Evolutionary conservation across 2,113 vertebrate genomes (phyloP).

Genomic region (Oceanodroma tethys): DNA sequence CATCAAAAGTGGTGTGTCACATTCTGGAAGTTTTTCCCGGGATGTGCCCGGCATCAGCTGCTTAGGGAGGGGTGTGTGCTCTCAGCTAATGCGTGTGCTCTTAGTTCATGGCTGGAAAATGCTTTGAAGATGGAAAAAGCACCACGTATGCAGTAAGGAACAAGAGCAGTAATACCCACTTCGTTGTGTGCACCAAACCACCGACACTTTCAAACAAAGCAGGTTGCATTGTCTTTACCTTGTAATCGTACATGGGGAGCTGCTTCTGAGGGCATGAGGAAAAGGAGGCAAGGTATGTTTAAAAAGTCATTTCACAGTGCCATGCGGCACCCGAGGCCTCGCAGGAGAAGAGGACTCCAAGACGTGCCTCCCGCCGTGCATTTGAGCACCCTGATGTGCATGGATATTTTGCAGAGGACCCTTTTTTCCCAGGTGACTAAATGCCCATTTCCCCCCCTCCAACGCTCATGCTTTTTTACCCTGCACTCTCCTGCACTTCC

Average conservation of each 20-base stretch:
- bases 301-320: neutral
- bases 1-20: constrained; percentile 45
- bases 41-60: neutral
- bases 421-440: accelerated
- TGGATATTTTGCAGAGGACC: accelerated
- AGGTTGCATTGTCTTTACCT: constrained; percentile 24
- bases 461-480: accelerated
- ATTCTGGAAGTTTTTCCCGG: constrained; percentile 8
- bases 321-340: neutral
- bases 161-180: neutral
- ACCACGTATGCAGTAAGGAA: neutral
- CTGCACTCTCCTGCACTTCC: neutral
- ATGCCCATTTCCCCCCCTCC: neutral
- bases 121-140: constrained; percentile 44
- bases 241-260: neutral
- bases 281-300: constrained; percentile 21
- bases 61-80: neutral
- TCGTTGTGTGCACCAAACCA: neutral
- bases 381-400: neutral
- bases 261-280: constrained; percentile 20
- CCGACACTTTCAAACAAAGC: neutral
- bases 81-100: neutral
- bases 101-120: constrained; percentile 48
- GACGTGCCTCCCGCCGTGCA: accelerated
- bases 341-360: neutral